A percentile compares a stretch with the other conserved stretches of the same genome.
Evolutionary conservation across 2,113 vertebrate genomes (phyloP).

Genomic region (Forbesichthys agassizii): DNA sequence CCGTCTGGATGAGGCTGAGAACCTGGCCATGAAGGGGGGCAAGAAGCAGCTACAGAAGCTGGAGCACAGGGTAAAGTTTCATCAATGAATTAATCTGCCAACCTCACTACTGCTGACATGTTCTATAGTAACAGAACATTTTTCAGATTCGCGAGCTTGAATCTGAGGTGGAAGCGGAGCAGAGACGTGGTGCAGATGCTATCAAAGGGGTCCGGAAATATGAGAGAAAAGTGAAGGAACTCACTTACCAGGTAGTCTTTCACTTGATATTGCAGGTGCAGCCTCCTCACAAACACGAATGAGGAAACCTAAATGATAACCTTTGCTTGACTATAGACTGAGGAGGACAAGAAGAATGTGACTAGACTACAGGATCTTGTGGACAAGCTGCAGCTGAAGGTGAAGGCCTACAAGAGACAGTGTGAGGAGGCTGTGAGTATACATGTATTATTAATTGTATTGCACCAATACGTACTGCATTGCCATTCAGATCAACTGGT

Average conservation of each 20-base stretch:
- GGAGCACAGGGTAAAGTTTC: constrained; percentile 74
- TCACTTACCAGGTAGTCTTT: constrained; percentile 73
- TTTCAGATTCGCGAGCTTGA: constrained; percentile 73
- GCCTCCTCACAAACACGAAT: not conserved
- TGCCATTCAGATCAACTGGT: no score
- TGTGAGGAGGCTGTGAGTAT: constrained; percentile 77
- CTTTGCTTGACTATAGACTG: constrained; percentile 60
- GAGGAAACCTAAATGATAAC: not conserved
- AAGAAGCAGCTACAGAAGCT: constrained; percentile 88
- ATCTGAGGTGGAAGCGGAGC: constrained; percentile 46
- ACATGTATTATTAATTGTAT: not conserved
- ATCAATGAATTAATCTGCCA: not conserved
- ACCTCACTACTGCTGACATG: not conserved
- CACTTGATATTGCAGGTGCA: not conserved
- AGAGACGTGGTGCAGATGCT: constrained; percentile 60
- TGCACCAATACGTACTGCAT: constrained; percentile 66
- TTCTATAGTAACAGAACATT: not conserved
- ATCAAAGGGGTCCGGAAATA: constrained; percentile 78
- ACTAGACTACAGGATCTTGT: constrained; percentile 80
- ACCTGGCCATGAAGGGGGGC: constrained; percentile 75
- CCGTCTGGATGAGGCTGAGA: constrained; percentile 81
- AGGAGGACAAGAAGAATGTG: constrained; percentile 81
- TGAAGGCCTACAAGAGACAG: constrained; percentile 64
- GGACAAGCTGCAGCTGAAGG: constrained; percentile 74
- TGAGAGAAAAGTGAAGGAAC: constrained; percentile 77